These are phyloP conservation scores for Empidonax alnorum DNA, from an alignment of 2,113 vertebrate genomes.

Conservation along the genomic window DNA sequence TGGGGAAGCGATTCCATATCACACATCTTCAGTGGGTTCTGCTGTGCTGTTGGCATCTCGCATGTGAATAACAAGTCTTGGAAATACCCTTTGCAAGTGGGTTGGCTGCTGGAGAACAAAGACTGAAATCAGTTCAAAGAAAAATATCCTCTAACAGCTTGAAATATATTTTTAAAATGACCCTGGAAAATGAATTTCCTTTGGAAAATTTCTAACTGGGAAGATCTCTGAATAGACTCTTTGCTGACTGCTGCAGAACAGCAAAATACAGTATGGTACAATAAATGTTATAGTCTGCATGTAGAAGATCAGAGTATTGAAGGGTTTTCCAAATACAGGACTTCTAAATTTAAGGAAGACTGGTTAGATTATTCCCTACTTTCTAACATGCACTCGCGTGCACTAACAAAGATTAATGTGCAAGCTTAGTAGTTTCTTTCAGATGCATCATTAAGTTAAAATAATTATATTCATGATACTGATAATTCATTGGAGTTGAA, in stretches of 20 bases:
- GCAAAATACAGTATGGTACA: neutral
- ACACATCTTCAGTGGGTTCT: neutral
- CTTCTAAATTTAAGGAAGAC: conserved; percentile 1
- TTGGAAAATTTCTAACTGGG: conserved; percentile 30
- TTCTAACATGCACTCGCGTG: neutral
- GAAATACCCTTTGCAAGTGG: neutral
- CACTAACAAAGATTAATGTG: neutral
- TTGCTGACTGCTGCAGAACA: conserved; percentile 35
- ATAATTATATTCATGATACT: neutral
- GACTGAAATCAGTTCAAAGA: conserved; percentile 8
- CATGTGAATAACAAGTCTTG: neutral
- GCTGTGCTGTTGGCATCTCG: neutral
- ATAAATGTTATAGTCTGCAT: neutral
- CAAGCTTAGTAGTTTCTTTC: neutral
- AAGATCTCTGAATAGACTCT: conserved; percentile 1
- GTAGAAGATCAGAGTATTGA: neutral
- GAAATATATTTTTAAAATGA: neutral
- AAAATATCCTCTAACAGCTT: neutral
- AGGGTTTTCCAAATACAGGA: neutral
- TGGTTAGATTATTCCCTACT: neutral
- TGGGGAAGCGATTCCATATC: neutral
- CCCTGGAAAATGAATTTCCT: conserved; percentile 48
- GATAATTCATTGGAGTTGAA: neutral
- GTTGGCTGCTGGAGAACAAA: conserved; percentile 19
- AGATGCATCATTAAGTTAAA: neutral